phyloP scores from a whole-genome alignment of 2,888 invertebrate species.

The Scaptomyza cyrtandrae region DNA sequence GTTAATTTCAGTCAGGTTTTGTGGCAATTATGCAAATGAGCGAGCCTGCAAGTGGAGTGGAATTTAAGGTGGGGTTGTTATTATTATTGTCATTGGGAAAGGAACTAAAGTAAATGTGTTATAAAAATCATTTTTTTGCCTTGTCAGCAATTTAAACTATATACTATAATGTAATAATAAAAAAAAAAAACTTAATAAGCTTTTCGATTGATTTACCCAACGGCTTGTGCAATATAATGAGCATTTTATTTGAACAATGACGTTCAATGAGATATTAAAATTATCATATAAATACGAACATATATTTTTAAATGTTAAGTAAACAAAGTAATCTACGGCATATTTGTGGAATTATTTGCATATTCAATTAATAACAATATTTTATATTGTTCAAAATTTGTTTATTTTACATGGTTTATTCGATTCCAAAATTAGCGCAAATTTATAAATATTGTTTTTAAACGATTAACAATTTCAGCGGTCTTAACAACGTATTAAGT shows the following conservation, averaged over 20 bases:
- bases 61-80: not conserved
- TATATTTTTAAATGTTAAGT: not conserved
- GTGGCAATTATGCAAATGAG: slow-evolving; percentile 70
- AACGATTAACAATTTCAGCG: too few relatives aligned
- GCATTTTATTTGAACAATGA: not conserved
- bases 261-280: not conserved
- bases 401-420: too few relatives aligned
- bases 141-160: slow-evolving; percentile 38
- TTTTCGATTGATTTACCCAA: slow-evolving; percentile 10
- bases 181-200: not conserved
- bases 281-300: not conserved
- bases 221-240: slow-evolving; percentile 2
- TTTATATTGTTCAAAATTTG: not conserved
- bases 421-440: too few relatives aligned
- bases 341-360: not conserved
- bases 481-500: not conserved
- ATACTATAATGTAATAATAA: too few relatives aligned
- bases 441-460: too few relatives aligned
- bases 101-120: slow-evolving; percentile 19
- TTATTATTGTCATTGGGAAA: too few relatives aligned
- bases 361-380: not conserved
- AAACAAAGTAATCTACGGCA: not conserved
- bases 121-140: slow-evolving; percentile 52
- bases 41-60: slow-evolving; percentile 12
- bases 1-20: slow-evolving; percentile 58